Percentiles rank a stretch among this genome's conserved stretches.
Evolutionary conservation across 2,888 invertebrate species (phyloP).

Genomic region (Polia nebulosa): DNA sequence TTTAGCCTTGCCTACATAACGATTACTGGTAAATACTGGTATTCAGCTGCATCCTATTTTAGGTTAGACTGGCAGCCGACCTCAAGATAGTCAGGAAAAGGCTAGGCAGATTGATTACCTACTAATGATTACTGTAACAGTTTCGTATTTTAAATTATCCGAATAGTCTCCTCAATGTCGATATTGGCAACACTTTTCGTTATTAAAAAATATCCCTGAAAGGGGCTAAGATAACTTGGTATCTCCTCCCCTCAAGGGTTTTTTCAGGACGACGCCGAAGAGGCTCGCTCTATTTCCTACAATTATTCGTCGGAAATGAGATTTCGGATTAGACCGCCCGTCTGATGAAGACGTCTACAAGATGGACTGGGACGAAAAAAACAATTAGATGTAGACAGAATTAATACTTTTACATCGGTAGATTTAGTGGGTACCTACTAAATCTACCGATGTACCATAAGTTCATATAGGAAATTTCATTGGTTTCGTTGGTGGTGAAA

Average conservation of each 20-base stretch:
- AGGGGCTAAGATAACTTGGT: conserved; percentile 36
- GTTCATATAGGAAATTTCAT: background rate
- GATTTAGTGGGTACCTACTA: background rate
- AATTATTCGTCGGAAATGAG: conserved; percentile 86
- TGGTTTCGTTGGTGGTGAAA: background rate
- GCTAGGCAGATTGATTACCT: too few relatives aligned
- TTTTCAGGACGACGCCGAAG: conserved; percentile 50
- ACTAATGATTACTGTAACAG: background rate
- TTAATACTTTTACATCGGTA: conserved; percentile 60
- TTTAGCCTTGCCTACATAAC: background rate
- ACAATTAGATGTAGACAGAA: conserved; percentile 79
- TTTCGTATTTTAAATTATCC: background rate
- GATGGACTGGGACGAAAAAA: conserved; percentile 78
- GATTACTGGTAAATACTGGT: too few relatives aligned
- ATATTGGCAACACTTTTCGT: conserved; percentile 30
- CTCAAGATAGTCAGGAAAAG: too few relatives aligned
- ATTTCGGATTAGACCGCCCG: conserved; percentile 82
- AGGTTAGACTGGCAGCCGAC: too few relatives aligned
- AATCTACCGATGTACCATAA: too few relatives aligned
- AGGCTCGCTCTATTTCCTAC: conserved; percentile 77
- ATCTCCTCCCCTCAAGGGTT: conserved; percentile 43
- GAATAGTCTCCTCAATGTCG: conserved; percentile 3
- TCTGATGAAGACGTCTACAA: conserved; percentile 78
- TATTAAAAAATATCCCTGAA: conserved; percentile 38
- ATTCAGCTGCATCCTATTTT: too few relatives aligned